phyloP scores from a whole-genome alignment of 2,113 vertebrate genomes.

The Esox niger region DNA sequence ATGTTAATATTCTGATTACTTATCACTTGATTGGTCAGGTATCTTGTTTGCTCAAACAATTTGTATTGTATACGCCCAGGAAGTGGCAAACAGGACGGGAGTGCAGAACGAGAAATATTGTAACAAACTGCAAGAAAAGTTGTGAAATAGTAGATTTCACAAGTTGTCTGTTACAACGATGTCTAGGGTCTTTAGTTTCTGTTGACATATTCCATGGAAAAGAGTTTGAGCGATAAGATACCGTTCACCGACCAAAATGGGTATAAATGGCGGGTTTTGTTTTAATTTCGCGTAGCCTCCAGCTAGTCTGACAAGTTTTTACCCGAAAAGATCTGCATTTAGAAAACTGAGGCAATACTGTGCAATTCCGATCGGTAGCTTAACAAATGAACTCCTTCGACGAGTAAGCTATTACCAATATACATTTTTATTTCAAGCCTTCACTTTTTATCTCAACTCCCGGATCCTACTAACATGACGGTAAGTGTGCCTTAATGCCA shows the following conservation, averaged over 20 bases:
- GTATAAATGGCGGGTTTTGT: constrained; percentile 57
- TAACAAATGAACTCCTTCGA: neutral
- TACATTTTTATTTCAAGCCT: neutral
- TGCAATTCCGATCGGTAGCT: neutral
- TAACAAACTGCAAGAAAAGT: constrained; percentile 27
- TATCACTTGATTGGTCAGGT: constrained; percentile 22
- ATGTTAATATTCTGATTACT: neutral
- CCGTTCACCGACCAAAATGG: constrained; percentile 9
- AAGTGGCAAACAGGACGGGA: constrained; percentile 52
- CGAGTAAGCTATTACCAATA: neutral
- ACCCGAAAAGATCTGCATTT: neutral
- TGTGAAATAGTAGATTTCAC: neutral
- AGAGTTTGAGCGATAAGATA: neutral
- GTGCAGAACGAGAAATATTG: constrained; percentile 17
- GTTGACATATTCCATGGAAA: neutral
- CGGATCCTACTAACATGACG: constrained; percentile 70
- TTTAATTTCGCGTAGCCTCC: constrained; percentile 19
- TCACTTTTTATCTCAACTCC: constrained; percentile 19
- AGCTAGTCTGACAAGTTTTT: constrained; percentile 23
- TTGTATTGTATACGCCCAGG: constrained; percentile 71
- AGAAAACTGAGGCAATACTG: neutral
- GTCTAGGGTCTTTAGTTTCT: neutral
- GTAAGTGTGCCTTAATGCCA: constrained; percentile 47
- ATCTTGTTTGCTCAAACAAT: constrained; percentile 47
- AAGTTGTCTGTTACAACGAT: neutral